phyloP scores from a whole-genome alignment of 2,797 vertebrate species.

The Brachyrhaphis roseni region DNA sequence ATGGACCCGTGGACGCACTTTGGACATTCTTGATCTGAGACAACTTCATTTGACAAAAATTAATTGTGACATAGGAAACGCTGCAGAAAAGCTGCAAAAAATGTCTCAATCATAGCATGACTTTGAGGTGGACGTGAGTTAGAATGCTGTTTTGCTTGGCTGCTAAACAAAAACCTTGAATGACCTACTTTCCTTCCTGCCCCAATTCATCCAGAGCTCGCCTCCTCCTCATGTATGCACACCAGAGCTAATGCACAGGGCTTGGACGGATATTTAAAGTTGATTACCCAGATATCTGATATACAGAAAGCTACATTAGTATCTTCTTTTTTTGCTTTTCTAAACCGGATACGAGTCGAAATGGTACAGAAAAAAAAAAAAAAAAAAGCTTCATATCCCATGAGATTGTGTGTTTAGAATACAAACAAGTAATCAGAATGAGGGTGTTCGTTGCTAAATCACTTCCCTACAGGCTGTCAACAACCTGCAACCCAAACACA shows the following conservation, averaged over 20 bases:
- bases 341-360: slow-evolving; percentile 30
- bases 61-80: not conserved
- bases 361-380: slow-evolving; percentile 9
- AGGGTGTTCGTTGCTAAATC: slow-evolving; percentile 68
- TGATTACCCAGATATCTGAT: slow-evolving; percentile 58
- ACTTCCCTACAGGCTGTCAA: slow-evolving; percentile 66
- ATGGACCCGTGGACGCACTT: not conserved
- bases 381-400: slow-evolving; percentile 55
- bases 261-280: slow-evolving; percentile 57
- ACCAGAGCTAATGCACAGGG: slow-evolving; percentile 48
- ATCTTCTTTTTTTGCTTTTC: slow-evolving; percentile 45
- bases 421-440: slow-evolving; percentile 67
- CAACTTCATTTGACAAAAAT: not conserved
- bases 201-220: slow-evolving; percentile 52
- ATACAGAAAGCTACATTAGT: slow-evolving; percentile 47
- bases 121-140: slow-evolving; percentile 50
- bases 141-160: slow-evolving; percentile 73
- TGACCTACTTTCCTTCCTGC: slow-evolving; percentile 77
- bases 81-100: slow-evolving; percentile 20
- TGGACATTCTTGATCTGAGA: not conserved
- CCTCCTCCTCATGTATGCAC: slow-evolving; percentile 43
- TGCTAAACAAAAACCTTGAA: slow-evolving; percentile 73
- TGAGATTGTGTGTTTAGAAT: slow-evolving; percentile 65
- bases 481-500: slow-evolving; percentile 68
- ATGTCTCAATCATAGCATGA: slow-evolving; percentile 48